Base-by-base conservation (phyloP, 2,888 invertebrate genomes). In the Andrena bucephala region DNA sequence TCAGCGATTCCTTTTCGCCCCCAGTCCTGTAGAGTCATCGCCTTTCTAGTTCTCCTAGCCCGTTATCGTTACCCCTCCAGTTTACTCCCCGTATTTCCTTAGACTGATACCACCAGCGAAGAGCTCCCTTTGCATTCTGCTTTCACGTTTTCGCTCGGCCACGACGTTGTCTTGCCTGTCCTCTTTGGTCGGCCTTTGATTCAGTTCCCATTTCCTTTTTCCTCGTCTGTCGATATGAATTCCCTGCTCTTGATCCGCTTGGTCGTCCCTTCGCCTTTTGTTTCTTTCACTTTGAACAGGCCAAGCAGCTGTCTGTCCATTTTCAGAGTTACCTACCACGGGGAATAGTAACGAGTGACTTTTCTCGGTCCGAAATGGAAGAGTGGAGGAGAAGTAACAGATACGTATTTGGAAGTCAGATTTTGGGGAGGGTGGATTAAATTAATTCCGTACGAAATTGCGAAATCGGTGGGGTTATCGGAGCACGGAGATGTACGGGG, bases 381-480 rank as follows among this genome's bases (percentile, higher is more conserved):
- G 42, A 42, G 16, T 1, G 16, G 42, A 16, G 16, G 16, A 1
- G 16, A 13, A 42, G 16, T 4, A 42, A 5, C 42, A 42, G 42
- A 42, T 42, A 42, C 16, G 42, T 16, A 42, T 42, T 42, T 42
- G 42, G 42, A 16, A 42, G 54, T 24, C 54, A 24, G 20, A 20
- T 54, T 54, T 54, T 2, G 20, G 24, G 24, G 54, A 52, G 8
- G 54, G 8, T 54, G 54, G 54, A 54, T 54, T 20, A 36, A 70
- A 71, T 80, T 68, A 63, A 72, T 72, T 57, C n/a, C 10, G 8
- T 3, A 13, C 20, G 48, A 65, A 77, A 57, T 67, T 70, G 29
- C 69, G 27, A 5, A 27, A 81, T 74, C 31, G 73, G 67, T 36
- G 48, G 72, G 48, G 50, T 77, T 65, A 81, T 78, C 81, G 78